These are phyloP conservation scores for Xylota sylvarum DNA, from an alignment of 2,888 invertebrate species.

Conservation along the genomic window DNA sequence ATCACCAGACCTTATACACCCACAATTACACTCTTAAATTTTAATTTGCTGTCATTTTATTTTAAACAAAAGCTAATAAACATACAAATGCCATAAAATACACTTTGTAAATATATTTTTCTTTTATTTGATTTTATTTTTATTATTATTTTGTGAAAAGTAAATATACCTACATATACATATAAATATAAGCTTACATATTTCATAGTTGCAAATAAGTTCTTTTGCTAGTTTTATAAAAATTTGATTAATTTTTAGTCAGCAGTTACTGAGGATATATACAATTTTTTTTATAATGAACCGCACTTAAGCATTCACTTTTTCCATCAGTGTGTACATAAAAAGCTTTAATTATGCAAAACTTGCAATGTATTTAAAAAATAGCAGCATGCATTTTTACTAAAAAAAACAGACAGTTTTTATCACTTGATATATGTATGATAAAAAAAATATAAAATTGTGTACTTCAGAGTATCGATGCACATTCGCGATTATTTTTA, in stretches of 20 bases:
- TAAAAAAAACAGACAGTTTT: neutral
- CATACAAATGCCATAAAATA: neutral
- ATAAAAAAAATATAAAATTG: neutral
- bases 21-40: neutral
- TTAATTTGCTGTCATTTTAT: slow-evolving; percentile 22
- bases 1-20: slow-evolving; percentile 19
- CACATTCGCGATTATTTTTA: neutral
- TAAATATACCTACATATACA: slow-evolving; percentile 7
- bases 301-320: slow-evolving; percentile 60
- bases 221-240: slow-evolving; percentile 55
- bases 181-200: slow-evolving; percentile 27
- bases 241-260: slow-evolving; percentile 74
- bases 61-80: slow-evolving; percentile 38
- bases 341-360: slow-evolving; percentile 32
- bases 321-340: slow-evolving; percentile 51
- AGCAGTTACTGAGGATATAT: slow-evolving; percentile 61
- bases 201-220: slow-evolving; percentile 41
- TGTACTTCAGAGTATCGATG: neutral
- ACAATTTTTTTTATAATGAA: slow-evolving; percentile 13
- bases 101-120: slow-evolving; percentile 30
- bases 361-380: slow-evolving; percentile 22
- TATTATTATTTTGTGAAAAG: neutral
- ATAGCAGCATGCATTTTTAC: slow-evolving; percentile 51
- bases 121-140: neutral
- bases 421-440: neutral